These are phyloP conservation scores for Grammomys dolichurus DNA, from an alignment of 2,113 vertebrate species.

Conservation along the genomic window DNA sequence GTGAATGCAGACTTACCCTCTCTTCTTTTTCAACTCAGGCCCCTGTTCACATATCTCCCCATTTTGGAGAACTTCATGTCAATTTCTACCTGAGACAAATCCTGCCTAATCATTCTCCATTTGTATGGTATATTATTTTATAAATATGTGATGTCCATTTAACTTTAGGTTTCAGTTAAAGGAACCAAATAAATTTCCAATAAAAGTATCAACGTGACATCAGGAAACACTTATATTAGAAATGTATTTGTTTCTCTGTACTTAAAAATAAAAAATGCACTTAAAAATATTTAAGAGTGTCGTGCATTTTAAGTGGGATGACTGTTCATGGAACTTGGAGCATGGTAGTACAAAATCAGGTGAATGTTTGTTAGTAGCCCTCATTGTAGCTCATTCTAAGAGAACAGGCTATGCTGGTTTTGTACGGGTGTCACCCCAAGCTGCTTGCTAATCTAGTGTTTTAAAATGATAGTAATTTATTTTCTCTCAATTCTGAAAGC, in stretches of 20 bases:
- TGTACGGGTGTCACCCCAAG: not conserved
- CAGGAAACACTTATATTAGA: not conserved
- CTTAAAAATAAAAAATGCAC: too few species aligned
- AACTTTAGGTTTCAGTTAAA: constrained; percentile 1
- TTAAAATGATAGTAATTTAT: not conserved
- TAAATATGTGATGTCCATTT: not conserved
- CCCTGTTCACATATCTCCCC: not conserved
- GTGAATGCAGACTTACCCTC: not conserved
- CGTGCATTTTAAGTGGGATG: not conserved
- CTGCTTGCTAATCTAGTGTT: not conserved
- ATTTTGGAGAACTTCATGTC: not conserved
- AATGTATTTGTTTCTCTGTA: not conserved
- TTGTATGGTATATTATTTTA: not conserved
- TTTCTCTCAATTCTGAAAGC: not conserved
- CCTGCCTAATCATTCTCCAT: not conserved
- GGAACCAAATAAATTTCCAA: not conserved
- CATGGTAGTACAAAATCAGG: not conserved
- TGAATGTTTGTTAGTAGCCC: not conserved
- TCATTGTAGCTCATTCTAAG: not conserved
- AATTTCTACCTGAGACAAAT: not conserved
- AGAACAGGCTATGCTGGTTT: not conserved
- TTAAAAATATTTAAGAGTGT: not conserved
- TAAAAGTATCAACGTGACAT: not conserved
- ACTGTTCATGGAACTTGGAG: not conserved
- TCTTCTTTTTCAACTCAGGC: not conserved